Percentiles rank a stretch among this genome's conserved stretches.
These are phyloP conservation scores for Apomyelois bistriatella DNA, from an alignment of 2,888 invertebrate genomes.

Conservation along the genomic window DNA sequence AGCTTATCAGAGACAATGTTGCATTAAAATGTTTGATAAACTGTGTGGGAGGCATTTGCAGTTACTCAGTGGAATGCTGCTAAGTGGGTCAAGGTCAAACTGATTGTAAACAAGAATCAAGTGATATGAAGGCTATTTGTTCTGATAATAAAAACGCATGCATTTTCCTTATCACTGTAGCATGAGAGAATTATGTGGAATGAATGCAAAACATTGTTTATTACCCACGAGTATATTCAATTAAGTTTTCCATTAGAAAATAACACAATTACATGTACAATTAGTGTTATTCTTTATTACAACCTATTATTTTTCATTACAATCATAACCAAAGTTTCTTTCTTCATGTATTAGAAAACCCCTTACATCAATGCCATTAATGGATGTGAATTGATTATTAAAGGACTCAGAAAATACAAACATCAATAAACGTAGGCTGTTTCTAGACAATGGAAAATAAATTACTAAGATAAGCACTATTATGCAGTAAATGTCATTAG, in stretches of 20 bases:
- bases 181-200: no score
- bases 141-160: background rate
- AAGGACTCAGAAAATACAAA: background rate
- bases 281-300: no score
- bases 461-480: background rate
- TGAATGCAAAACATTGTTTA: no score
- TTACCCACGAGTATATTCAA: no score
- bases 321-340: no score
- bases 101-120: constrained; percentile 13
- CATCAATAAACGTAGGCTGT: background rate
- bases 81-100: constrained; percentile 46
- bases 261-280: no score
- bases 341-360: no score
- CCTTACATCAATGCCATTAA: background rate
- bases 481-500: background rate
- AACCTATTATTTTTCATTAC: no score
- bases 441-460: background rate
- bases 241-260: no score
- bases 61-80: constrained; percentile 17
- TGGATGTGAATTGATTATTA: background rate
- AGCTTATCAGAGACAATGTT: background rate
- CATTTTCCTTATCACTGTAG: background rate
- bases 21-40: background rate
- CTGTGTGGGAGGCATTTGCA: background rate
- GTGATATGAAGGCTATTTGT: background rate